Conservation (phyloP, 2,888 invertebrate species). For the Furcula furcula region DNA sequence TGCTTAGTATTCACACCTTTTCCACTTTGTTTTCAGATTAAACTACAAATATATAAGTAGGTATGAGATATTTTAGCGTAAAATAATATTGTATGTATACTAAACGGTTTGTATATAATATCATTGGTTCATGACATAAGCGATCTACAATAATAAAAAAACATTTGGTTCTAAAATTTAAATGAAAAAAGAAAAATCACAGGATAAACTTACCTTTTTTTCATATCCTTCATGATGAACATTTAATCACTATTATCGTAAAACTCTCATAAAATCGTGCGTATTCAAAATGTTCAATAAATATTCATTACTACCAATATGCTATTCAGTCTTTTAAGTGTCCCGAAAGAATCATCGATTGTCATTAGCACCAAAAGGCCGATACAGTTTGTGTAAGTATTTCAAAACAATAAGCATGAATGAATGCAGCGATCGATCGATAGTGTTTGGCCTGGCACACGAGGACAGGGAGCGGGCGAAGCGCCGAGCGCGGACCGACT, state of each 20-base stretch:
- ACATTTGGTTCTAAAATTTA: too few species aligned
- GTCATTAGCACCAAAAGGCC: conserved; percentile 35
- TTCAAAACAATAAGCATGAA: conserved; percentile 55
- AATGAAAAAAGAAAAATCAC: not conserved
- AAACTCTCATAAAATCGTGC: conserved; percentile 20
- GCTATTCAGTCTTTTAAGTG: conserved; percentile 9
- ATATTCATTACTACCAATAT: conserved; percentile 8
- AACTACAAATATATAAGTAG: too few species aligned
- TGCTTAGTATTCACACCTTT: too few species aligned
- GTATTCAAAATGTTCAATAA: conserved; percentile 16
- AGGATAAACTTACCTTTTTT: conserved; percentile 43
- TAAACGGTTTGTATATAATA: too few species aligned
- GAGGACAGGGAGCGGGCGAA: conserved; percentile 24
- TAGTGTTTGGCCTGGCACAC: conserved; percentile 29
- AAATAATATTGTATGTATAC: too few species aligned
- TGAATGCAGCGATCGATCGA: conserved; percentile 50
- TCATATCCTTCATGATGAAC: conserved; percentile 56
- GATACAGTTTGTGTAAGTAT: conserved; percentile 34
- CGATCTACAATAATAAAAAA: too few species aligned
- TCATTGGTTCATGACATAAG: too few species aligned
- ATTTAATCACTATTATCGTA: conserved; percentile 15
- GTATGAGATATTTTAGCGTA: too few species aligned
- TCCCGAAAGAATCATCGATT: conserved; percentile 10
- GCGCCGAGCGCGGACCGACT: conserved; percentile 21
- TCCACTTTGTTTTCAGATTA: too few species aligned